Conservation (phyloP, 1,140 invertebrate species). For the Pseudobourletiella spinata region DNA sequence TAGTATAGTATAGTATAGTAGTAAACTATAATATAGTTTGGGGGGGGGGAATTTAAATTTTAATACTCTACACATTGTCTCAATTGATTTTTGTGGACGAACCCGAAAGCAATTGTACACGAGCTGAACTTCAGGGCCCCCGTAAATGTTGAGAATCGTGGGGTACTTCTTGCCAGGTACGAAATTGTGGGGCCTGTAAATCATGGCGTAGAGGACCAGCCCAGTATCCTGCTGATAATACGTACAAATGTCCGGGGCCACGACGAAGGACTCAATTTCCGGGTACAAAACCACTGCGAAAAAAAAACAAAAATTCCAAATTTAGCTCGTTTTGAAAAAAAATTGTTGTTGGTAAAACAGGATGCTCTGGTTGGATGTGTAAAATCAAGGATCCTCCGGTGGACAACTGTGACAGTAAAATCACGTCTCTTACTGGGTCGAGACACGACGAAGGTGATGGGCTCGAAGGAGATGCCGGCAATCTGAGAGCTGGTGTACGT, state of each 20-base stretch:
- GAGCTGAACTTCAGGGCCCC: constrained; percentile 93
- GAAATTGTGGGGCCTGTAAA: constrained; percentile 78
- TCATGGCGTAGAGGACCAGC: constrained; percentile 76
- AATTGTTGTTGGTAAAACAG: no score
- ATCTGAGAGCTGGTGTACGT: constrained; percentile 53
- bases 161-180: constrained; percentile 73
- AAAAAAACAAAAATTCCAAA: not conserved
- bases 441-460: constrained; percentile 60
- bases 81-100: no score
- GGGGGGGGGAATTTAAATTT: constrained; percentile 1
- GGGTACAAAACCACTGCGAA: constrained; percentile 13
- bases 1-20: no score
- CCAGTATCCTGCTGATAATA: constrained; percentile 57
- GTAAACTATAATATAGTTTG: no score
- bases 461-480: constrained; percentile 49
- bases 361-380: no score
- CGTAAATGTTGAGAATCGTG: constrained; percentile 92
- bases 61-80: no score
- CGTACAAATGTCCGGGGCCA: constrained; percentile 63
- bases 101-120: constrained; percentile 94
- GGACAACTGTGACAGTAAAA: no score
- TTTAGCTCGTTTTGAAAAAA: no score
- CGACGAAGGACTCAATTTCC: constrained; percentile 49
- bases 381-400: no score
- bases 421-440: constrained; percentile 48